phyloP scores from a whole-genome alignment of 2,888 invertebrate species.

The Aelia acuminata region DNA sequence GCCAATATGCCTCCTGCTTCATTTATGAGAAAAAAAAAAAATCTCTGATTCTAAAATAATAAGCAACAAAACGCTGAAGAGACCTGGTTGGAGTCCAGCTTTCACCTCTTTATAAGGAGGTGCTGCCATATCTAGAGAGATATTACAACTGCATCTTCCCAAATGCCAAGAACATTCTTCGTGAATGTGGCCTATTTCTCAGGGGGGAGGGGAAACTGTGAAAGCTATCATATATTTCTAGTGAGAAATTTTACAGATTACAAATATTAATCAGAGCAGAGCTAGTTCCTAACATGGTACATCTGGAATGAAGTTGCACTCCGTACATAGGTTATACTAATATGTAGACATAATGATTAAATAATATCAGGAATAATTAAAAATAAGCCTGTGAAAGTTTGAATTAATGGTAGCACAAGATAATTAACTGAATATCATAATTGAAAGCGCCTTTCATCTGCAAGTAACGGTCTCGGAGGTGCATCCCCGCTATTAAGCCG shows the following conservation, averaged over 20 bases:
- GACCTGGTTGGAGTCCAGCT: not conserved
- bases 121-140: not conserved
- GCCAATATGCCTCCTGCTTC: too few species aligned
- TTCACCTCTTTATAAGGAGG: slow-evolving; percentile 13
- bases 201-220: not conserved
- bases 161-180: not conserved
- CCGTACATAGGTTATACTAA: too few species aligned
- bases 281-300: too few species aligned
- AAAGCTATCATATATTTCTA: not conserved
- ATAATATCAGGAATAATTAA: too few species aligned
- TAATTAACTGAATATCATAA: slow-evolving; percentile 21
- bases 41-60: not conserved
- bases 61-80: not conserved
- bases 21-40: not conserved
- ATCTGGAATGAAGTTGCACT: too few species aligned
- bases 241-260: not conserved
- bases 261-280: too few species aligned
- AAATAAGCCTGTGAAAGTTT: not conserved
- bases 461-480: not conserved
- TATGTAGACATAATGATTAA: too few species aligned
- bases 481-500: not conserved
- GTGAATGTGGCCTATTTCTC: not conserved
- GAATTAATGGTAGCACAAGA: not conserved
- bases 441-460: slow-evolving; percentile 26
- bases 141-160: not conserved